A percentile compares a stretch with the other conserved stretches of the same genome.
Evolutionary conservation across 2,888 invertebrate genomes (phyloP).

Genomic region (Iphiclides podalirius): DNA sequence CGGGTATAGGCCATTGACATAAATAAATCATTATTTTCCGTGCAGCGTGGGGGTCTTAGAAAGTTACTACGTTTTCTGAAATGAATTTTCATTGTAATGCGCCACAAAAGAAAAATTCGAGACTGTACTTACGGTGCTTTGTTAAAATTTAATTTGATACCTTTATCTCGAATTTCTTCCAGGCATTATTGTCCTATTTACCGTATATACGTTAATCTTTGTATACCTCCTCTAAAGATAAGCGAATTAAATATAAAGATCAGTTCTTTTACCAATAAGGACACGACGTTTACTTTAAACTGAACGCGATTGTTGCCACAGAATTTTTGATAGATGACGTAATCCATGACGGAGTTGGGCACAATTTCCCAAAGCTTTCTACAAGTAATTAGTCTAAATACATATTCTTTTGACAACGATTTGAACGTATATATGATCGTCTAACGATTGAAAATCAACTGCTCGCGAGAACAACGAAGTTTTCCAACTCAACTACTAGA

Average conservation of each 20-base stretch:
- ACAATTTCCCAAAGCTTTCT: too few relatives aligned
- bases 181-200: conserved; percentile 30
- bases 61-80: conserved; percentile 42
- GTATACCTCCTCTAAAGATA: neutral
- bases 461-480: conserved; percentile 8
- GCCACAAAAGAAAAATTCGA: conserved; percentile 73
- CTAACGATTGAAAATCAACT: too few relatives aligned
- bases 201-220: conserved; percentile 3
- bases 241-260: neutral
- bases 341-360: too few relatives aligned
- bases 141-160: conserved; percentile 79
- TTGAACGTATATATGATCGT: too few relatives aligned
- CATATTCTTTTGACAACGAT: too few relatives aligned
- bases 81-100: conserved; percentile 73
- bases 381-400: too few relatives aligned
- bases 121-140: conserved; percentile 61
- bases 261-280: too few relatives aligned
- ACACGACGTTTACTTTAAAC: too few relatives aligned
- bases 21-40: conserved; percentile 76
- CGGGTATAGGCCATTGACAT: conserved; percentile 72
- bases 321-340: too few relatives aligned
- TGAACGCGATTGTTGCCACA: too few relatives aligned
- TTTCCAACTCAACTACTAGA: conserved; percentile 23
- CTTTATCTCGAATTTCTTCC: conserved; percentile 65
- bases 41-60: conserved; percentile 43